Evolutionary conservation across 35 echinoderm and acorn worm species (phyloP).

Genomic region (Holothuria glaberrima): DNA sequence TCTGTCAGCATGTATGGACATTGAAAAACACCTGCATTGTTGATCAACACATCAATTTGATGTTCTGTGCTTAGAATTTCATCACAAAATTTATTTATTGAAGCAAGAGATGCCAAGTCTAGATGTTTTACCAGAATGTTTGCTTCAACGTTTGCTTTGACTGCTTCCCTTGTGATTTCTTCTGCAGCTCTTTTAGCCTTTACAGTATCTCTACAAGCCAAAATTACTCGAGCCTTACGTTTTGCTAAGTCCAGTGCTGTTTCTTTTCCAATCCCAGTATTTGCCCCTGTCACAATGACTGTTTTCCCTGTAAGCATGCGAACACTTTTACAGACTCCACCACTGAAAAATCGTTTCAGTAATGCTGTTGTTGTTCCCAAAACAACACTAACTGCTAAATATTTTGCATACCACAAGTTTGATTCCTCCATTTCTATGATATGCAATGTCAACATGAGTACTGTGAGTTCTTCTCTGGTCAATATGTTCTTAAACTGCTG

Average conservation of each 20-base stretch:
- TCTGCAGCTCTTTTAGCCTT: constrained; percentile 71
- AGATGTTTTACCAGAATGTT: constrained; percentile 81
- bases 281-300: constrained; percentile 88
- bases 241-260: constrained; percentile 78
- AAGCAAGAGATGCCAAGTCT: constrained; percentile 82
- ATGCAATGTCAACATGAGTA: too few species aligned
- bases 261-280: constrained; percentile 90
- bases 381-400: constrained; percentile 68
- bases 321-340: constrained; percentile 66
- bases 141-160: constrained; percentile 22
- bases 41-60: constrained; percentile 81
- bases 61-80: constrained; percentile 71
- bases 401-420: constrained; percentile 42
- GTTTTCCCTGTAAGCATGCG: constrained; percentile 78
- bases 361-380: constrained; percentile 58
- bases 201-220: constrained; percentile 82
- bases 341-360: constrained; percentile 64
- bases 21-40: constrained; percentile 90
- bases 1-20: constrained; percentile 64
- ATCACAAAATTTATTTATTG: constrained; percentile 81
- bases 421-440: background rate
- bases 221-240: constrained; percentile 84
- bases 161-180: constrained; percentile 59
- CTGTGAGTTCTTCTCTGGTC: background rate
- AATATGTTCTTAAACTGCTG: background rate